phyloP scores from a whole-genome alignment of 2,113 vertebrate genomes.

The Sander vitreus region DNA sequence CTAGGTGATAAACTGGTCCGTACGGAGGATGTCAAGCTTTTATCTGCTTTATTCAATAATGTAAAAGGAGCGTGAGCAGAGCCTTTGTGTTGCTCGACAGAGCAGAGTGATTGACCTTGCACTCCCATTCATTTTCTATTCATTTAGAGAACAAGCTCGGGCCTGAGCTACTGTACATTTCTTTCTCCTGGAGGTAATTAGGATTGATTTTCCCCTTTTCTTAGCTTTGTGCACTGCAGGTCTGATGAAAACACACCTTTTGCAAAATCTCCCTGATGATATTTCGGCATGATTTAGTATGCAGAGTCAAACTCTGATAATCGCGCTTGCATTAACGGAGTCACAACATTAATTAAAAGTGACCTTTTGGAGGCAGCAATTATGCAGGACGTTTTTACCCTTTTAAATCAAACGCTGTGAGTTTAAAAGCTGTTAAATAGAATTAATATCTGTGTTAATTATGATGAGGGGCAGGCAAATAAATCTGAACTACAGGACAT shows the following conservation, averaged over 20 bases:
- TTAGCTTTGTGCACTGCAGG: constrained; percentile 9
- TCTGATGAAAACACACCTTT: constrained; percentile 18
- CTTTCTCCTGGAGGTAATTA: constrained; percentile 21
- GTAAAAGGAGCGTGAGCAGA: background rate
- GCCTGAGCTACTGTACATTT: constrained; percentile 14
- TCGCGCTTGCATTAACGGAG: constrained; percentile 56
- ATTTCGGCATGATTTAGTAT: constrained; percentile 55
- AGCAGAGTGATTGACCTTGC: constrained; percentile 45
- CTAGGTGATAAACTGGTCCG: constrained; percentile 1
- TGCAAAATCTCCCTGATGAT: constrained; percentile 6
- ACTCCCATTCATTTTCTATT: constrained; percentile 8
- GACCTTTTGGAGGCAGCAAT: constrained; percentile 68
- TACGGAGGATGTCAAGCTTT: too few relatives aligned
- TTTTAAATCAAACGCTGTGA: constrained; percentile 59
- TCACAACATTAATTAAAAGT: constrained; percentile 73
- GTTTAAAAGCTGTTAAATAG: constrained; percentile 58
- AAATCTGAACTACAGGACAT: too few relatives aligned
- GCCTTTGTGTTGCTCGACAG: constrained; percentile 25
- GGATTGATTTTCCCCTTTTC: constrained; percentile 34
- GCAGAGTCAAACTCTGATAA: constrained; percentile 50
- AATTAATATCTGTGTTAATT: constrained; percentile 55
- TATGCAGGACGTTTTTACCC: constrained; percentile 47
- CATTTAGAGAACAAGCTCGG: constrained; percentile 13
- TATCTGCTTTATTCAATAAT: background rate
- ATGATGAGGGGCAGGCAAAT: constrained; percentile 1